A percentile compares a stretch with the other conserved stretches of the same genome.
These are phyloP conservation scores for Drosophila affinis DNA, from an alignment of 2,888 invertebrate genomes.

Conservation along the genomic window DNA sequence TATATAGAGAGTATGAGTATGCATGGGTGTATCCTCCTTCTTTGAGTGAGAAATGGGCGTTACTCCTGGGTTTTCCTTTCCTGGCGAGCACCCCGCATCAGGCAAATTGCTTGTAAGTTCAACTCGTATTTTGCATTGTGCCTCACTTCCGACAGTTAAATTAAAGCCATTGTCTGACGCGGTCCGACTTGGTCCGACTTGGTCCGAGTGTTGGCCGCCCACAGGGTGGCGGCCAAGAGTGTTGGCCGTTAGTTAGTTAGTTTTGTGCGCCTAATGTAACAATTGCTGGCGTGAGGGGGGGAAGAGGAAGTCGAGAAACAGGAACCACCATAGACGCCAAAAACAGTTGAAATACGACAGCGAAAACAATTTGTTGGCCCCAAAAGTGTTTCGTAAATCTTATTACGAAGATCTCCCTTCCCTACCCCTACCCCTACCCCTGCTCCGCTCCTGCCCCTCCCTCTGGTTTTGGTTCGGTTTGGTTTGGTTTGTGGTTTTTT, in stretches of 20 bases:
- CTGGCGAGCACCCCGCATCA: slow-evolving; percentile 29
- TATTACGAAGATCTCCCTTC: slow-evolving; percentile 41
- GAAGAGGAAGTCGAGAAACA: slow-evolving; percentile 23
- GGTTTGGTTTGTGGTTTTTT: slow-evolving; percentile 32
- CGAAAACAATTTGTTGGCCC: slow-evolving; percentile 74
- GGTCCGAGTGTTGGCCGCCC: slow-evolving; percentile 18
- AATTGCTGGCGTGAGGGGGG: slow-evolving; percentile 64
- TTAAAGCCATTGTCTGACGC: slow-evolving; percentile 52
- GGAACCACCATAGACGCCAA: slow-evolving; percentile 17
- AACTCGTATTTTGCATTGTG: slow-evolving; percentile 78
- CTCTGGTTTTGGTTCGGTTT: background rate
- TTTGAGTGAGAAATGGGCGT: slow-evolving; percentile 64
- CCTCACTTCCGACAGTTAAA: slow-evolving; percentile 66
- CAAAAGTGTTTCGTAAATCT: slow-evolving; percentile 64
- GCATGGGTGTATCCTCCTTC: slow-evolving; percentile 2
- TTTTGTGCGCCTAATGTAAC: slow-evolving; percentile 73
- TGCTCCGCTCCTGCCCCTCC: too few species aligned
- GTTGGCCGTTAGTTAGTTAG: slow-evolving; percentile 55
- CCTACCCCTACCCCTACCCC: slow-evolving; percentile 7
- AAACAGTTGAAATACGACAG: slow-evolving; percentile 62
- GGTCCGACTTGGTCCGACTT: slow-evolving; percentile 36
- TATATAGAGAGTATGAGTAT: background rate
- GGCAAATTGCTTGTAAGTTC: slow-evolving; percentile 77
- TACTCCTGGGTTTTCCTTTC: slow-evolving; percentile 18
- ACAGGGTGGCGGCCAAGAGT: slow-evolving; percentile 23